Evolutionary conservation across 2,888 invertebrate genomes (phyloP), one percentile per base, ranked within the genome.

Genomic region (Prosopocoilus inquinatus): DNA sequence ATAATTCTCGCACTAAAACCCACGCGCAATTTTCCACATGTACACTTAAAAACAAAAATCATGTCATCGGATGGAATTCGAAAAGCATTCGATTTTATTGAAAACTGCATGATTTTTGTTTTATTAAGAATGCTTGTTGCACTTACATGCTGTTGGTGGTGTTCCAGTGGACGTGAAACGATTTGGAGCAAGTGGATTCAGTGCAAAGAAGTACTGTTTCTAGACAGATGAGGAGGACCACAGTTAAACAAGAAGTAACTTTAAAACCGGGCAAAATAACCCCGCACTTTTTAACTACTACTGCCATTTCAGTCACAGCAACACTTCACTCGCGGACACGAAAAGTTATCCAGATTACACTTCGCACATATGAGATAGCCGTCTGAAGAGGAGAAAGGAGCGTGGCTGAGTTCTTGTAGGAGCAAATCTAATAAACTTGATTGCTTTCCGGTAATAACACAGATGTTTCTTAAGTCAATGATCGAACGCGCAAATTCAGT

Each of bases 141-240:
- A 82, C 84, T 82, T 80, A 84, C 84, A 92, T 92, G 76, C 91
- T 91, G 77, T 92, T 92, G 64, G 91, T 89, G 66, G 91, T 91
- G 82, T 92, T 92, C 92, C 92, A 92, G 75, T 92, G 91, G 79
- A 92, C 90, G 80, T 88, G 89, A 80, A 90, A 90, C 53, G 89
- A 87, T 77, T 91, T 90, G 60, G 90, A 89, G 79, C 89, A 89
- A 76, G 89, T 89, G 72, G 81, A 80, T 70, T 82, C 81, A 50
- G 81, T 82, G 59, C 82, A 82, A 59, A 82, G 74, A 50, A 82
- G 73, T 48, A 82, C 79, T 49, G 82, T 82, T 75, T 82, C 82
- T 68, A 82, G 75, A 70, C 81, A 82, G 64, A 82, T 78, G 53
- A 82, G 72, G 57, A 82, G 76, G 54, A 82, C 75, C 64, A 82